These are phyloP conservation scores for Eristalis pertinax DNA, from an alignment of 2,888 invertebrate genomes.

Conservation along the genomic window DNA sequence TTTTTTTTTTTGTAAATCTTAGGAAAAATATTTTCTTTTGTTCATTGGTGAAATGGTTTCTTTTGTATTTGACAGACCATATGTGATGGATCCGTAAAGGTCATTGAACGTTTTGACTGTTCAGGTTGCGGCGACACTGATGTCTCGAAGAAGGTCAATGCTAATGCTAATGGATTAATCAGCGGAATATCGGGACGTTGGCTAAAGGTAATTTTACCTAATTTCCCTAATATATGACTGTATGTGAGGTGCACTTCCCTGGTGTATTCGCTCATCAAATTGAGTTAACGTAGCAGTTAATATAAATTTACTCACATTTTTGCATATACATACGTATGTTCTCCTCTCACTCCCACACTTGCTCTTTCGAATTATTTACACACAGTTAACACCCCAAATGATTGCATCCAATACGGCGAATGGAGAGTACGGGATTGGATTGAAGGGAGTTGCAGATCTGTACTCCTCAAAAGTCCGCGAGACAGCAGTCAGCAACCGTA, in stretches of 20 bases:
- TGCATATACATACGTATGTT: constrained; percentile 1
- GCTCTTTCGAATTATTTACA: constrained; percentile 3
- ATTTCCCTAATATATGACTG: neutral
- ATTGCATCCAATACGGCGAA: constrained; percentile 87
- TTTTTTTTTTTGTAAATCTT: constrained; percentile 24
- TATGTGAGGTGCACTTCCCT: neutral
- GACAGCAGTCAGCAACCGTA: constrained; percentile 89
- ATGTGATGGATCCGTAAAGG: constrained; percentile 93
- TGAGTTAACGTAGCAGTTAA: constrained; percentile 9
- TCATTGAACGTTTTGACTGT: constrained; percentile 97
- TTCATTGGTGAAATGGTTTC: constrained; percentile 2
- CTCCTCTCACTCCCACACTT: constrained; percentile 32
- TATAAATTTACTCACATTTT: neutral
- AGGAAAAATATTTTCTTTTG: constrained; percentile 1
- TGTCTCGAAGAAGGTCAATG: constrained; percentile 89
- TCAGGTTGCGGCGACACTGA: constrained; percentile 98
- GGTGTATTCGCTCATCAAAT: neutral
- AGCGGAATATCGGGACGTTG: constrained; percentile 93
- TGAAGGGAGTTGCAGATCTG: constrained; percentile 92
- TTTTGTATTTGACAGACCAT: constrained; percentile 85
- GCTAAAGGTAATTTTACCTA: constrained; percentile 86
- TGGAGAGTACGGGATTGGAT: constrained; percentile 92
- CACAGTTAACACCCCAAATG: constrained; percentile 78
- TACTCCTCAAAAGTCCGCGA: constrained; percentile 93
- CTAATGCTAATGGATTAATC: constrained; percentile 87